Evolutionary conservation across 30 jellyfish, hydroid and myxozoan species (phyloP), one percentile per base, ranked within the genome.

Genomic region (Clytia hemisphaerica): DNA sequence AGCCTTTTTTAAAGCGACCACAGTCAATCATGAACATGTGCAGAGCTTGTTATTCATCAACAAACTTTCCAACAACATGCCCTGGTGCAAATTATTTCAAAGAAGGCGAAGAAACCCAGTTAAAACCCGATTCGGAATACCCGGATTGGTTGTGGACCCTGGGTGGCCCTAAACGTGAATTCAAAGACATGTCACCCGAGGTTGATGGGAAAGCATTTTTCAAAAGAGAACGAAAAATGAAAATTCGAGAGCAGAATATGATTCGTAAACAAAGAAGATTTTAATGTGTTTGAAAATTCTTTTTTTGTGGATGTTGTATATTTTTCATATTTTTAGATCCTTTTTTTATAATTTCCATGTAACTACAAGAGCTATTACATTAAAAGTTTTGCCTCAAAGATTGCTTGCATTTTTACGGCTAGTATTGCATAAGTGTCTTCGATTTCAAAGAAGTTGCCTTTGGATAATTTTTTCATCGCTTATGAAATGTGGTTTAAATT

Each of bases 121-220:
- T 85, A 21, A 85, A 61, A 38, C 83, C 88, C 2, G 95, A 74
- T 45, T 71, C 82, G 40, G 95, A 76, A 18, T 85, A 85, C 51
- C 95, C 95, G 12, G 95, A 85, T 15, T 85, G 95, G 95, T 60
- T 85, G 16, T 77, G 93, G 95, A 70, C 44, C 12, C 40, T 85
- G 55, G 71, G 58, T 12, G 63, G 47, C 6, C 82, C 83, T 27
- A 71, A 73, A 26, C 35, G 45, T 4, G 84, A 82, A 6, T 48
- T 85, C 16, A 76, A 78, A 45, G 85, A 85, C 32, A 55, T 85
- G 46, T 65, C 95, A 4, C 66, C 46, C 28, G 90, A 71, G 47
- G 7, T 51, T 10, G 57, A 69, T 31, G 95, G 85, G 18, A 77
- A 63, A 26, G 67, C 67, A 18, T 85, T 77, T 47, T 78, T 82